Conservation (phyloP, 2,113 vertebrate species). For the Cyphomyrus plagiostoma region DNA sequence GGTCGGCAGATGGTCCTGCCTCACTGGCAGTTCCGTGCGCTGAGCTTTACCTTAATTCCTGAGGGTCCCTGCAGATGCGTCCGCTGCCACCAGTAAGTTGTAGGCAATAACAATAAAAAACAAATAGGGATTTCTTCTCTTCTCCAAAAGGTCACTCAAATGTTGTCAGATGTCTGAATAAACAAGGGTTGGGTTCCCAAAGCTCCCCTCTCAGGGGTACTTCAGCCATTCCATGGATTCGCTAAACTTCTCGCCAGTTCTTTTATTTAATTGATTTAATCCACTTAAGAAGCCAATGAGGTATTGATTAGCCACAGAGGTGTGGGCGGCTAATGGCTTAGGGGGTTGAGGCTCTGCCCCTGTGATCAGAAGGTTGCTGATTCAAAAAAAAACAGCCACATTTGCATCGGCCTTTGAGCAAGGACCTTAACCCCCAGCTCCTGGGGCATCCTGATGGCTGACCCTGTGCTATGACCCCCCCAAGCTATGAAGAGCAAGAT, state of each 20-base stretch:
- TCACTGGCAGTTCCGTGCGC: background rate
- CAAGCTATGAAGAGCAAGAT: no score
- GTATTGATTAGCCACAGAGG: background rate
- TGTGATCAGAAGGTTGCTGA: background rate
- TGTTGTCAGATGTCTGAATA: background rate
- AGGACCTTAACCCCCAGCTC: background rate
- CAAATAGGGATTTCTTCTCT: background rate
- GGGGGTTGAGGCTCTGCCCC: background rate
- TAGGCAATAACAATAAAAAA: background rate
- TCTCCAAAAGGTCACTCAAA: background rate
- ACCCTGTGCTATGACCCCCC: no score
- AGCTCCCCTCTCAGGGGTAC: background rate
- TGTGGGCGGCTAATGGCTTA: background rate
- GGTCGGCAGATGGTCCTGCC: background rate
- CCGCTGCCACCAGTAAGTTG: background rate
- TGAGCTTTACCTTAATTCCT: background rate
- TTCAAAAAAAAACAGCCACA: background rate
- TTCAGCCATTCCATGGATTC: background rate
- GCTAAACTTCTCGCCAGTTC: background rate
- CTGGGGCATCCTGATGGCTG: background rate
- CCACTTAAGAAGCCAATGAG: background rate
- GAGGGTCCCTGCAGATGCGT: background rate
- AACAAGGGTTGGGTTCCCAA: background rate
- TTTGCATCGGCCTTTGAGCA: background rate
- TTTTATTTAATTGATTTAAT: background rate